Conservation (phyloP, 2,113 vertebrate species). For the Pterocles gutturalis region DNA sequence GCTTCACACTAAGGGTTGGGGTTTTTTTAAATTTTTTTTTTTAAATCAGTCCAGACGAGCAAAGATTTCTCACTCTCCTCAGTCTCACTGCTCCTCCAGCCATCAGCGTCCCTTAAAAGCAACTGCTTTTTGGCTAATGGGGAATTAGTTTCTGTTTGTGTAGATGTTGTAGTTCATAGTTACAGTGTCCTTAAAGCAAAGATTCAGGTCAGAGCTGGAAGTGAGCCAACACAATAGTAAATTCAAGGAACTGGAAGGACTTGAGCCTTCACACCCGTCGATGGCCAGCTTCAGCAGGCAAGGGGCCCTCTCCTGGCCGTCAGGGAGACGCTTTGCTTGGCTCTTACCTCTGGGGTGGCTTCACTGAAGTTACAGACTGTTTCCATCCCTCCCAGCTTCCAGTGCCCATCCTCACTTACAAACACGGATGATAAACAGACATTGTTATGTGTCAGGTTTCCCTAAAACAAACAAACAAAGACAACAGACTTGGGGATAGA, state of each 20-base stretch:
- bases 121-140: background rate
- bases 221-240: background rate
- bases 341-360: conserved; percentile 89
- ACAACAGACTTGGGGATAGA: background rate
- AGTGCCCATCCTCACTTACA: conserved; percentile 95
- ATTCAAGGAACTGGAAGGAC: background rate
- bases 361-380: conserved; percentile 91
- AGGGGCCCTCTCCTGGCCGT: no score
- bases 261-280: background rate
- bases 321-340: background rate
- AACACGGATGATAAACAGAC: conserved; percentile 92
- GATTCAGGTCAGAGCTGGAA: background rate
- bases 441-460: conserved; percentile 95
- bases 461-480: conserved; percentile 76
- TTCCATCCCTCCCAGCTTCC: conserved; percentile 98
- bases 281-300: no score
- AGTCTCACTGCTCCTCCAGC: background rate
- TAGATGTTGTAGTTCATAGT: background rate
- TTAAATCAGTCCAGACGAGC: background rate
- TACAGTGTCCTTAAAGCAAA: background rate
- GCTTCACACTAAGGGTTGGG: background rate
- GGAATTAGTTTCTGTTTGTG: background rate
- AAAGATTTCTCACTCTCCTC: background rate
- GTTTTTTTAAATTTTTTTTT: background rate
- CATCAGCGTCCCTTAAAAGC: background rate